phyloP scores from a whole-genome alignment of 2,113 vertebrate genomes.

The Desmodus rotundus region DNA sequence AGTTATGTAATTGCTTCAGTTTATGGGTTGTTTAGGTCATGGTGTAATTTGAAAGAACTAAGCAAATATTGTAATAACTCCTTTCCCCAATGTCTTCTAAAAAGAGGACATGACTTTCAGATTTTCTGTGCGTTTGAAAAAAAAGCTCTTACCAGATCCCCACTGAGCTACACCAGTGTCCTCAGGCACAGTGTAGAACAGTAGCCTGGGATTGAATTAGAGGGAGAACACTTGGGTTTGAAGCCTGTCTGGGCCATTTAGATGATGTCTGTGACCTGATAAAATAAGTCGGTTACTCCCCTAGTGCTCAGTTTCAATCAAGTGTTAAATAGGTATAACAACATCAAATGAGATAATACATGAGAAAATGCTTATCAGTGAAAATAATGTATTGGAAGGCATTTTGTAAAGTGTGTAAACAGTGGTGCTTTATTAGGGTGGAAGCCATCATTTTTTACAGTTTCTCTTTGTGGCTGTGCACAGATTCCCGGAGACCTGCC shows the following conservation, averaged over 20 bases:
- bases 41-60: neutral
- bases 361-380: neutral
- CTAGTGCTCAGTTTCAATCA: neutral
- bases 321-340: neutral
- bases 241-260: neutral
- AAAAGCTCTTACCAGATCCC: neutral
- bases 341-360: neutral
- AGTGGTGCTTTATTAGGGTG: neutral
- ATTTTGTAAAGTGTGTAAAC: neutral
- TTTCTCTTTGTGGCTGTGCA: neutral
- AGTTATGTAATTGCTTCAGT: neutral
- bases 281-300: neutral
- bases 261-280: neutral
- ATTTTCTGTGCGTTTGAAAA: neutral
- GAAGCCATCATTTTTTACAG: neutral
- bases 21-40: neutral
- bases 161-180: neutral
- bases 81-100: neutral
- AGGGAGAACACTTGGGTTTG: neutral
- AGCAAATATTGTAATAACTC: neutral
- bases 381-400: neutral
- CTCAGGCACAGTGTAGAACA: neutral
- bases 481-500: too few species aligned
- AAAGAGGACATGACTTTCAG: neutral
- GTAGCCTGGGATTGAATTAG: neutral